phyloP scores from a whole-genome alignment of 2,113 vertebrate genomes.

The Cardinalis cardinalis region DNA sequence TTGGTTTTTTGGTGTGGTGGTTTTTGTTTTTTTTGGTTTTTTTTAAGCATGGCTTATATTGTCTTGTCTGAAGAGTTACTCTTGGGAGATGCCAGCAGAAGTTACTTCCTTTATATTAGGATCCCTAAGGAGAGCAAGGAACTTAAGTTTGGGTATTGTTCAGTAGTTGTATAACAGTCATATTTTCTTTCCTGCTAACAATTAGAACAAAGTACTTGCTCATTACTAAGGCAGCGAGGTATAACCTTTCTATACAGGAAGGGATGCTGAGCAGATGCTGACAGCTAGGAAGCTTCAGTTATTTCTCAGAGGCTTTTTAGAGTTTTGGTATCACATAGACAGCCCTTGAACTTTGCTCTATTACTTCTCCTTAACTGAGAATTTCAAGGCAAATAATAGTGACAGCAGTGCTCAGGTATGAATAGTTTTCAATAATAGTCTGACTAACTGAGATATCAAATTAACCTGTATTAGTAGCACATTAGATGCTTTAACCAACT shows the following conservation, averaged over 20 bases:
- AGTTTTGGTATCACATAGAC: neutral
- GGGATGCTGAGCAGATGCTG: neutral
- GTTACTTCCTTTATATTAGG: neutral
- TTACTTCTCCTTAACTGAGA: neutral
- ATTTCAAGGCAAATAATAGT: neutral
- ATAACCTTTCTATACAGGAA: neutral
- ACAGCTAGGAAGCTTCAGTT: neutral
- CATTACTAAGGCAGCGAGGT: neutral
- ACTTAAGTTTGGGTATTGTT: neutral
- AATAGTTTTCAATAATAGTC: neutral
- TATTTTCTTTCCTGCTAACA: neutral
- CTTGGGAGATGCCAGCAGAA: neutral
- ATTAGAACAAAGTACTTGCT: neutral
- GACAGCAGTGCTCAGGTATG: neutral
- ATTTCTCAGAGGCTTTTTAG: neutral
- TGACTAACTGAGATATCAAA: neutral
- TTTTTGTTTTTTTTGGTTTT: rapidly evolving
- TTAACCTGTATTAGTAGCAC: neutral
- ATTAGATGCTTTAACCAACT: neutral
- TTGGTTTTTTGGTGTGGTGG: neutral
- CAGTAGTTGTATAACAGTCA: neutral
- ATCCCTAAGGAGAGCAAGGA: neutral
- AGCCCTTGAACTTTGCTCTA: neutral
- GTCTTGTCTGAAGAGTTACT: neutral
- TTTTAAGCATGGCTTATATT: neutral